These are phyloP conservation scores for Caenorhabditis doughertyi DNA, from an alignment of 2,888 invertebrate genomes.

Conservation along the genomic window DNA sequence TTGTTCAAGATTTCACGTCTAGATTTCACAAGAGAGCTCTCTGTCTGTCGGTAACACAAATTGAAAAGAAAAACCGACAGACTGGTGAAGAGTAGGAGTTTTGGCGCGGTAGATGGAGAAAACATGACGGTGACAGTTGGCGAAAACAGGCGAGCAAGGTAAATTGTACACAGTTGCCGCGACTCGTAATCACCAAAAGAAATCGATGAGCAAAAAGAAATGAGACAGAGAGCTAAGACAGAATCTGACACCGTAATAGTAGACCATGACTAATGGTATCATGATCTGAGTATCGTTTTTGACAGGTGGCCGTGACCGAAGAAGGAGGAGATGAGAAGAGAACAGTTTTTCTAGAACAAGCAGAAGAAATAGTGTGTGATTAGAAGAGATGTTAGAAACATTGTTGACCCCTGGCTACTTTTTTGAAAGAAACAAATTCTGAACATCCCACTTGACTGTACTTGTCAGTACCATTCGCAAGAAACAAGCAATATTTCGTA, in stretches of 20 bases:
- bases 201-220: constrained; percentile 21
- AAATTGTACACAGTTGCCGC: constrained; percentile 56
- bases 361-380: no score
- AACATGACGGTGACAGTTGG: constrained; percentile 62
- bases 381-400: no score
- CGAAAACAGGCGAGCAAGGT: constrained; percentile 61
- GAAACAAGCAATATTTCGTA: not conserved
- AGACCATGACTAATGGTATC: constrained; percentile 6
- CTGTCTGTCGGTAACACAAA: constrained; percentile 25
- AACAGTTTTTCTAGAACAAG: no score
- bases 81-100: constrained; percentile 15
- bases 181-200: constrained; percentile 53
- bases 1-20: constrained; percentile 19
- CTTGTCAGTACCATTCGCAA: not conserved
- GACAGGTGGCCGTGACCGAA: no score
- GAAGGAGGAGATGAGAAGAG: no score
- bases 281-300: not conserved
- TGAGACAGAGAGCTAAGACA: not conserved
- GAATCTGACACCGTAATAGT: not conserved
- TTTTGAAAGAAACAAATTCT: no score
- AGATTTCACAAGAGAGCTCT: constrained; percentile 37
- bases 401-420: no score
- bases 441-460: not conserved
- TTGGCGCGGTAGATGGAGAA: constrained; percentile 56
- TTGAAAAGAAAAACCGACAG: constrained; percentile 31